Evolutionary conservation across 2,888 invertebrate genomes (phyloP), one percentile per base, ranked within the genome.

Genomic region (Xylota sylvarum): DNA sequence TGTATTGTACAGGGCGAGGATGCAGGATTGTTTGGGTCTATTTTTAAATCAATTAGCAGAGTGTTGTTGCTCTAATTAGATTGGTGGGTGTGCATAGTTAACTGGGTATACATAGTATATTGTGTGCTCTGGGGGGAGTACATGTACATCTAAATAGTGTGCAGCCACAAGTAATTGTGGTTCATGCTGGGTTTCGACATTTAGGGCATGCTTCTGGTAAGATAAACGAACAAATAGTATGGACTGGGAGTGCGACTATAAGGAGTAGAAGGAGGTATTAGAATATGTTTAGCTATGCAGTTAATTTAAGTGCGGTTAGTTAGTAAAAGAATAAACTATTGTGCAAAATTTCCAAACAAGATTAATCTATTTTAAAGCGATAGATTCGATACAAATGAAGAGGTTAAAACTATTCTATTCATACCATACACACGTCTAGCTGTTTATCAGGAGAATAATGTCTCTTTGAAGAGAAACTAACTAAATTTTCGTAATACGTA

Each of bases 11-110:
- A 62, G 64, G 55, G 5, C 14, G 43, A 50, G 69, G 12, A 48
- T 69, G 46, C 30, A 64, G 77, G 65, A 78, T 65, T 72, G 43
- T 72, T 73, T 52, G 78, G 67, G 77, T 55, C 65, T 85, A 70
- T 65, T 67, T 77, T 77, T 76, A 77, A 76, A 64, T 85, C 60
- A 85, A 85, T 85, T 85, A 85, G 81, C 81, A 35, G 55, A 72
- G 55, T 77, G 81, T 72, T 72, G 67, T 81, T 65, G 81, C 76
- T 76, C 67, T 81, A 85, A 85, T 77, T 77, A 77, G 65, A 60
- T 81, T 85, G 58, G 64, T 85, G 48, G 84, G 48, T 64, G 64
- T 80, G 70, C 70, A 69, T 35, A 76, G 74, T 72, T 65, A 85
- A 65, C 70, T 70, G 62, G 50, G 60, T n/a, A n/a, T 43, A 14